Evolutionary conservation across 1,140 invertebrate species (phyloP).

Genomic region (Halotydeus destructor): DNA sequence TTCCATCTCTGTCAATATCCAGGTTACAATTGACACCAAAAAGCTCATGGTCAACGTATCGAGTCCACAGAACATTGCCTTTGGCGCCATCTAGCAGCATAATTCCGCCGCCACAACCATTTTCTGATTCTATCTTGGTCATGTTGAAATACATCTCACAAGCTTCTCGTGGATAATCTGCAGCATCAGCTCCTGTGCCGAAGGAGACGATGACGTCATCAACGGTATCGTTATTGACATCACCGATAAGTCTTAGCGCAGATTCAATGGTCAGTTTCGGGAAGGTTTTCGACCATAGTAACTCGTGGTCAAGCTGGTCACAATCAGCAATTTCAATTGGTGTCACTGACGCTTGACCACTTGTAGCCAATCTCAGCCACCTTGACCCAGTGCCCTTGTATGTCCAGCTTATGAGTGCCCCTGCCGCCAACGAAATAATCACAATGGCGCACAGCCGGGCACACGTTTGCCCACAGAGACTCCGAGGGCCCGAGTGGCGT

Average conservation of each 20-base stretch:
- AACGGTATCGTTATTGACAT: slow-evolving; percentile 48
- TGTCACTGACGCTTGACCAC: neutral
- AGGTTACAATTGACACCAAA: slow-evolving; percentile 48
- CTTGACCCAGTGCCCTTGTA: neutral
- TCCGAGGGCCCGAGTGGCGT: neutral
- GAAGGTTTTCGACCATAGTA: slow-evolving; percentile 47
- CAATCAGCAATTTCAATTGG: slow-evolving; percentile 2
- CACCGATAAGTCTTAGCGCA: slow-evolving; percentile 39
- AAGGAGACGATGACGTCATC: slow-evolving; percentile 56
- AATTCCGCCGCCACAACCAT: slow-evolving; percentile 45
- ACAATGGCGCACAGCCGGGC: neutral
- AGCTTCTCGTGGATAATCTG: slow-evolving; percentile 27
- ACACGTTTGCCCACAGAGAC: slow-evolving; percentile 3
- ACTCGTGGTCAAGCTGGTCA: slow-evolving; percentile 21
- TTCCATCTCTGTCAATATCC: slow-evolving; percentile 45
- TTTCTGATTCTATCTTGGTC: slow-evolving; percentile 25
- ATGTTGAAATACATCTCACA: slow-evolving; percentile 43
- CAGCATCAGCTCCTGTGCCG: slow-evolving; percentile 38
- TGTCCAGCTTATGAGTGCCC: neutral
- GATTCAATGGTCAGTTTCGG: slow-evolving; percentile 53
- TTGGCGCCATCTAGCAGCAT: slow-evolving; percentile 47
- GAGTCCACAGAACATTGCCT: slow-evolving; percentile 49
- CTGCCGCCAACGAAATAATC: neutral
- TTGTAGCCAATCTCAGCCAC: neutral
- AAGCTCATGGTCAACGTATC: slow-evolving; percentile 47